Base-by-base conservation (phyloP, 2,888 invertebrate genomes). In the Labia minor region DNA sequence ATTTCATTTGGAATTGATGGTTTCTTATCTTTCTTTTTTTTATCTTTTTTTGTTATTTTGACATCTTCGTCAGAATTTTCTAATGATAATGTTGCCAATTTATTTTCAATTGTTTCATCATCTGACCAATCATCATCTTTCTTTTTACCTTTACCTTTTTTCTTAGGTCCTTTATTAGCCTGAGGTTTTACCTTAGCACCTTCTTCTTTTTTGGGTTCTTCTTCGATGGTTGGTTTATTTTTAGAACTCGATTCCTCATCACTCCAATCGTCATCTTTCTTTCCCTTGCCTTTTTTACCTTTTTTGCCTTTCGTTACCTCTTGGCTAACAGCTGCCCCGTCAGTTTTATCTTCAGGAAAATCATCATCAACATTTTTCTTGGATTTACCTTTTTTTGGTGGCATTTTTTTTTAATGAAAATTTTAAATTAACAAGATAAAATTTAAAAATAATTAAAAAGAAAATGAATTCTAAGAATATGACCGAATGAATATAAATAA, bases 1-100 rank as follows among this genome's bases (percentile, higher is more conserved):
- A 67, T 37, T n/a, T 20, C 49, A 61, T 49, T 37, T 61, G 64
- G 19, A 18, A 14, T 49, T 33, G 62, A 20, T 37, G 63, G 63
- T 14, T 64, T 70, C 69, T 73, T 73, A 71, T 81, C 80, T 80
- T 83, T 84, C 73, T 83, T 84, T 72, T 80, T 81, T 37, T 78
- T 74, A 72, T 81, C 83, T 1, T 75, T 74, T 10, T 75, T 77
- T 33, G 80, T 76, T 73, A 79, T 79, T 1, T 76, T 14, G 72
- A 16, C 74, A 71, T 68, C 80, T 78, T 74, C 74, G 69, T 73
- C 73, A 37, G 69, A 65, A 4, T 70, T 71, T 14, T 72, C 70
- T 71, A 20, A 21, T 72, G 68, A 19, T 71, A 67, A 61, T 72
- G 71, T 66, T 61, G 65, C 37, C n/a, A 61, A 33, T 49, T 68